Evolutionary conservation across 1,140 invertebrate genomes (phyloP), one percentile per base, ranked within the genome.

Genomic region (Sitodiplosis mosellana): DNA sequence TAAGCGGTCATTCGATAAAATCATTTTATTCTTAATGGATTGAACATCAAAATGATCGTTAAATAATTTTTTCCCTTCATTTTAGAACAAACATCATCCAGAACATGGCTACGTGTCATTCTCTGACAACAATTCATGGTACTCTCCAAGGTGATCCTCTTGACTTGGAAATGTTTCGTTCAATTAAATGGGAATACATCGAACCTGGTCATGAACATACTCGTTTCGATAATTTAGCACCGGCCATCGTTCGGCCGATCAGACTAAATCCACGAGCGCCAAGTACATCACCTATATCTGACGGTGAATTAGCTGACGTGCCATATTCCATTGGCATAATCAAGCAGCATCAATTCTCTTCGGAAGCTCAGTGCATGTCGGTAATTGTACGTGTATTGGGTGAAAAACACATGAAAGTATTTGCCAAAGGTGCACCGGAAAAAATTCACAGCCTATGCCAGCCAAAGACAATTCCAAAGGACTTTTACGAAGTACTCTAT

Each of bases 361-460:
- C 89, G 0, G 79, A 73, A 33, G 69, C 89, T 22, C 87, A 92
- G 61, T 72, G 88, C 41, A 94, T 94, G 89, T 87, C 84, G 55
- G 89, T 94, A 1, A 86, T 95, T 43, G 84, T 83, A 5, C 71
- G 84, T 51, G 76, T 75, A 2, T 68, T 91, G 1, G 80, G 73
- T 22, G 78, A 75, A n/a, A 70, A 75, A 33, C 74, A 83, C 57
- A 89, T 89, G 72, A 76, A 83, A 51, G 72, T 89, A 6, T 93
- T 83, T 59, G 81, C 82, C 44, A 94, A 95, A 66, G 90, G 90
- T 8, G 87, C 89, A 20, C 90, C 90, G 0, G 90, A 95, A 68
- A 90, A 87, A 71, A 82, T 93, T 38, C 59, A 43, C 48, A 63
- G 66, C 49, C 69, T 73, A 66, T 74, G 71, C 53, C 58, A 56